These are phyloP conservation scores for Rhinolophus sinicus DNA, from an alignment of 2,113 vertebrate genomes.

Conservation along the genomic window DNA sequence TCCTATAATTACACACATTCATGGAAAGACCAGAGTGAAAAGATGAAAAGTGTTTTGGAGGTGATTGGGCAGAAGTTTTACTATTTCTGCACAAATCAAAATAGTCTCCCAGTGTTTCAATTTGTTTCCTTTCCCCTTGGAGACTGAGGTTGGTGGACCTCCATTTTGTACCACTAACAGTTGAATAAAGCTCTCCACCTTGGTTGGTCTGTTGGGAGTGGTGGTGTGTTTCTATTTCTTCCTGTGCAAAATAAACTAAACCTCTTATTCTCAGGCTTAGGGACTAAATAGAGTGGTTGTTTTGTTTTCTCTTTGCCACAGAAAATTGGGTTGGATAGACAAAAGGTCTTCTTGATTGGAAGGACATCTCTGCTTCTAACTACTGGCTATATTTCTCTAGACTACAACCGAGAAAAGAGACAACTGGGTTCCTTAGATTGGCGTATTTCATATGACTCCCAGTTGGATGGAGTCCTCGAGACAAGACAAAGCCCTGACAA, in stretches of 20 bases:
- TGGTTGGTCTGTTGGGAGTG: neutral
- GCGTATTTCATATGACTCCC: neutral
- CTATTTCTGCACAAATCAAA: neutral
- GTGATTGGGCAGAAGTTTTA: neutral
- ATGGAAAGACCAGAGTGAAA: neutral
- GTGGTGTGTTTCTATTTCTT: neutral
- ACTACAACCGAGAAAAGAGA: neutral
- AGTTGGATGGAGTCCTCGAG: neutral
- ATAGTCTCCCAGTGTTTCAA: neutral
- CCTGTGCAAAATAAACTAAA: neutral
- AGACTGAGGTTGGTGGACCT: neutral
- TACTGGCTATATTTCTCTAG: neutral
- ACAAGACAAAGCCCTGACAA: neutral
- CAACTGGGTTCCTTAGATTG: neutral
- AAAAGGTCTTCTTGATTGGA: neutral
- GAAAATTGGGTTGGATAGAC: neutral
- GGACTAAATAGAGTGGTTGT: neutral
- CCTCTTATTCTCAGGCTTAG: neutral
- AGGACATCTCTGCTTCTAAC: neutral
- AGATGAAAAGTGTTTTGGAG: neutral
- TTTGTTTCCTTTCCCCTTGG: neutral
- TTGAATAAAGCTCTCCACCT: neutral
- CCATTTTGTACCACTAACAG: neutral
- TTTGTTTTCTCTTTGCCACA: neutral
- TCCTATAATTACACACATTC: constrained; percentile 20